Base-by-base conservation (phyloP, 2,888 invertebrate species). In the Leptopilina myrica region DNA sequence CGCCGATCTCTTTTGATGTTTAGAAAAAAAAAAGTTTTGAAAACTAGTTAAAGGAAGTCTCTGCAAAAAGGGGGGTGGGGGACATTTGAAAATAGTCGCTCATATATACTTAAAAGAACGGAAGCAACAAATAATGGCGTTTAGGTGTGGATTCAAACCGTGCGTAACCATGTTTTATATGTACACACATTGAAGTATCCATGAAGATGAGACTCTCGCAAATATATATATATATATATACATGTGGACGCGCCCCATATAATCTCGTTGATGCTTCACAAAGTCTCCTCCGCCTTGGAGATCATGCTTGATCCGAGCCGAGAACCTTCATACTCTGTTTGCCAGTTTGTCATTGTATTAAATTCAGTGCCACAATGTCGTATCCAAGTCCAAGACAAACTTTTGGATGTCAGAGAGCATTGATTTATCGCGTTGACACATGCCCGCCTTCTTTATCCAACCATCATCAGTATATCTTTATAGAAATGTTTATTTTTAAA, bases 111-210 rank as follows among this genome's bases (percentile, higher is more conserved):
- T 33, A 33, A 80, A 49, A 83, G 88, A 90, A 87, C 91, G 91
- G 91, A 91, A 91, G 91, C 90, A 88, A 91, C 90, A 91, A 91
- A 91, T 91, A 91, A 91, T 89, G 89, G 86, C 82, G 83, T 83
- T 43, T 86, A 91, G 90, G 89, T 90, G 91, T 88, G 89, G 91
- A 89, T 85, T 88, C 87, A 90, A 91, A 91, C 91, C 86, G 89
- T 86, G 91, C 91, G 91, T 91, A 33, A 86, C 78, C 83, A 76
- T 78, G 84, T 84, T 85, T 81, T 82, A 43, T 43, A 33, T 4
- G 33, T 33, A 85, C 84, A 84, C 82, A 77, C 65, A 79, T 83
- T 64, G 49, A 76, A 76, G 73, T 76, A 77, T 64, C 73, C 56
- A 73, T 53, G 73, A 73, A 73, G 73, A 33, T 33, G 33, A 33